Percentiles rank a stretch among this genome's conserved stretches.
Conservation (phyloP, 2,113 vertebrate species). For the Pterocles burchelli region DNA sequence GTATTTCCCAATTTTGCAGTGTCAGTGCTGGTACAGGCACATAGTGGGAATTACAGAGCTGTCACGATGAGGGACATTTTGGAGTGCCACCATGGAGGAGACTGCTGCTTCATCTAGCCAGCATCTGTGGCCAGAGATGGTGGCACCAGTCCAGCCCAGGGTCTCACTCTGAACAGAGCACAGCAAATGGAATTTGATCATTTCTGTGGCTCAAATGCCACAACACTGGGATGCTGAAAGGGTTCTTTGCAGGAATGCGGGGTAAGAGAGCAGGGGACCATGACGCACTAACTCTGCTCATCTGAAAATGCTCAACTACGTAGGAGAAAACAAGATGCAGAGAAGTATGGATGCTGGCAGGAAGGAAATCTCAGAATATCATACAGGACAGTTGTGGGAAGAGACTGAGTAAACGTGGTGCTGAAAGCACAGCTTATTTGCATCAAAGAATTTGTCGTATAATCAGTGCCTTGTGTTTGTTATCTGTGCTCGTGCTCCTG, state of each 20-base stretch:
- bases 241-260: neutral
- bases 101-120: neutral
- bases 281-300: neutral
- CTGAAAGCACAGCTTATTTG: neutral
- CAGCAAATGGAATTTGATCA: neutral
- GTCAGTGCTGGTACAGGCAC: neutral
- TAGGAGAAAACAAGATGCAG: neutral
- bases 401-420: neutral
- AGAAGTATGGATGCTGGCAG: neutral
- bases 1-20: neutral
- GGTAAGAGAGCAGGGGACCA: neutral
- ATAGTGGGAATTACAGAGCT: neutral
- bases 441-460: neutral
- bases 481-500: neutral
- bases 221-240: neutral
- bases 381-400: rapidly evolving
- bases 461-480: neutral
- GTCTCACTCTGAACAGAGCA: neutral
- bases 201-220: neutral
- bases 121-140: neutral
- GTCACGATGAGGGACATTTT: neutral
- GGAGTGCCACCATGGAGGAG: neutral
- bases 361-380: neutral
- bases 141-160: neutral
- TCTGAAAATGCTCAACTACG: neutral